These are phyloP conservation scores for Papilio machaon DNA, from an alignment of 1,140 invertebrate species.

Conservation along the genomic window DNA sequence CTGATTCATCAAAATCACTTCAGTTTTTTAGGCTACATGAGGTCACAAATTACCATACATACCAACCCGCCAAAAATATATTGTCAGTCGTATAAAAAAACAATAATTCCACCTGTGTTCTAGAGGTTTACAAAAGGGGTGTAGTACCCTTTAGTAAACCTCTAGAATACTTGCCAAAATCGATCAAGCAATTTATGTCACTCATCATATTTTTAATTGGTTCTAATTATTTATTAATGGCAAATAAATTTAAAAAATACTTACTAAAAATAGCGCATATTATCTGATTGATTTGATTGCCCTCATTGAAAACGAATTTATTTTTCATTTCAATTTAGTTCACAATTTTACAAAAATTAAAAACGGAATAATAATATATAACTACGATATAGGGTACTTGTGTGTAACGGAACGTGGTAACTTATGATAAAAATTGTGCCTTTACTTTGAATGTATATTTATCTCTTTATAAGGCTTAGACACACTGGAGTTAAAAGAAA, in stretches of 20 bases:
- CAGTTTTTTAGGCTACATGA: no score
- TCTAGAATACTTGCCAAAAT: no score
- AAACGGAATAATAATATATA: background rate
- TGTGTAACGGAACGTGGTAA: background rate
- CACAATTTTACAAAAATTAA: background rate
- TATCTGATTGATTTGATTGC: constrained; percentile 49
- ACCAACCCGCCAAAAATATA: no score
- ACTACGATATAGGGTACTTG: background rate
- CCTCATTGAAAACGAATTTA: constrained; percentile 44
- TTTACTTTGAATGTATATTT: background rate
- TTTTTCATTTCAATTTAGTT: constrained; percentile 20
- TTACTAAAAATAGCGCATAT: constrained; percentile 51
- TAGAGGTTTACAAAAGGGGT: no score
- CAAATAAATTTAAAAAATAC: constrained; percentile 25
- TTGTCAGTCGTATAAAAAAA: no score
- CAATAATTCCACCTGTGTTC: no score
- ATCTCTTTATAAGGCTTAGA: background rate
- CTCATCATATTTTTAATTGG: background rate
- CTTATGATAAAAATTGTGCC: background rate
- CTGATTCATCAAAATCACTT: no score
- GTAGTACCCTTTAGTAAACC: no score
- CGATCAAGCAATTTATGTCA: no score
- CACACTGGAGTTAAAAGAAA: background rate
- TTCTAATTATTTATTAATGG: background rate
- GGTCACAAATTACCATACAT: no score